phyloP scores from a whole-genome alignment of 1,140 invertebrate genomes.

The Telenomus remus region DNA sequence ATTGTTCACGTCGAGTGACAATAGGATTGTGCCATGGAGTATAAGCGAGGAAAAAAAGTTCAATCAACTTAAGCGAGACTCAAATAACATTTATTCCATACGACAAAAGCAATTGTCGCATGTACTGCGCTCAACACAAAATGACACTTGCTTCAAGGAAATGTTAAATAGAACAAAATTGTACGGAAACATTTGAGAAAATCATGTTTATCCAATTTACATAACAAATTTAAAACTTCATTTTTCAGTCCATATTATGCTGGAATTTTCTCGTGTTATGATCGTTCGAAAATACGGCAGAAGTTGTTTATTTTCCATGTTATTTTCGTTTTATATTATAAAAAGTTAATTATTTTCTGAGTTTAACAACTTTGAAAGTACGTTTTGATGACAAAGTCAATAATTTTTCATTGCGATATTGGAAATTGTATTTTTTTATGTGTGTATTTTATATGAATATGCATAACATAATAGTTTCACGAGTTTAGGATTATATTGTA shows the following conservation, averaged over 20 bases:
- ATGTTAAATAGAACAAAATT: constrained; percentile 7
- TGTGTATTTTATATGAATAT: constrained; percentile 26
- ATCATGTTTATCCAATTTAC: too few species aligned
- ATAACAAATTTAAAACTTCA: too few species aligned
- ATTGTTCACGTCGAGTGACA: constrained; percentile 62
- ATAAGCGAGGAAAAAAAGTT: constrained; percentile 42
- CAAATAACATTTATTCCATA: constrained; percentile 44
- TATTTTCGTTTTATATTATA: too few species aligned
- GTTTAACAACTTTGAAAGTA: too few species aligned
- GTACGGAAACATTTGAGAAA: constrained; percentile 14
- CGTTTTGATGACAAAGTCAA: too few species aligned
- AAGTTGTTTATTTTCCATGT: too few species aligned
- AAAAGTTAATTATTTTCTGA: too few species aligned
- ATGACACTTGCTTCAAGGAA: constrained; percentile 15
- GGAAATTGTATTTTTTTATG: constrained; percentile 21
- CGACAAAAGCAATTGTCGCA: constrained; percentile 49
- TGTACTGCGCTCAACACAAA: constrained; percentile 35
- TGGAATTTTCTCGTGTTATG: too few species aligned
- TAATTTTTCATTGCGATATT: too few species aligned
- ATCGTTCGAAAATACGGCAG: too few species aligned
- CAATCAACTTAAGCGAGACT: constrained; percentile 31
- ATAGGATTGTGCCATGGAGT: constrained; percentile 66
- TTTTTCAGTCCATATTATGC: too few species aligned
- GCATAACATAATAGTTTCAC: constrained; percentile 30
- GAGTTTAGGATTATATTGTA: constrained; percentile 46